A percentile compares a stretch with the other conserved stretches of the same genome.
Evolutionary conservation across 2,797 vertebrate genomes (phyloP).

Genomic region (Xyrichtys novacula): DNA sequence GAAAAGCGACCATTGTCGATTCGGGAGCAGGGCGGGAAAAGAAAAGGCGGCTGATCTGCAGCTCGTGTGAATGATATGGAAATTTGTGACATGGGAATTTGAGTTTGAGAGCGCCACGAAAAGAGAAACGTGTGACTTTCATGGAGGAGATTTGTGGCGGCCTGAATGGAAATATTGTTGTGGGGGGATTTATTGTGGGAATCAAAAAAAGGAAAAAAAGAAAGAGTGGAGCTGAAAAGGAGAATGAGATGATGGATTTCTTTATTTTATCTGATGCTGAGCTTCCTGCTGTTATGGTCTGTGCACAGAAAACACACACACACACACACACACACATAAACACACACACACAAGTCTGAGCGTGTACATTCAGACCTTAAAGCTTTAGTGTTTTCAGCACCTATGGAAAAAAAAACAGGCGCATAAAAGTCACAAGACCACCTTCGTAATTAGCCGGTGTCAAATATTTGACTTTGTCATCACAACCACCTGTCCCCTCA

Average conservation of each 20-base stretch:
- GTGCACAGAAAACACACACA: neutral
- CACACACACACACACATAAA: neutral
- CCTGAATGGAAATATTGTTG: constrained; percentile 70
- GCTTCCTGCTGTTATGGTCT: constrained; percentile 57
- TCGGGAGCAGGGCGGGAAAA: constrained; percentile 20
- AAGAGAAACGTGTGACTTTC: constrained; percentile 54
- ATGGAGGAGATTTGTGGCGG: constrained; percentile 47
- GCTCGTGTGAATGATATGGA: constrained; percentile 54
- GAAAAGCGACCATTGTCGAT: constrained; percentile 72
- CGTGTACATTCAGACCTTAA: constrained; percentile 19
- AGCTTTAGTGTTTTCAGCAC: constrained; percentile 59
- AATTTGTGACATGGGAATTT: constrained; percentile 66
- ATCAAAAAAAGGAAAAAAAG: constrained; percentile 32
- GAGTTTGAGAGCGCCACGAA: constrained; percentile 42
- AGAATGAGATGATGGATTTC: constrained; percentile 32
- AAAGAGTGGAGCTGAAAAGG: too few relatives aligned
- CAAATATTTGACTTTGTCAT: constrained; percentile 80
- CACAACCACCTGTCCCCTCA: constrained; percentile 62
- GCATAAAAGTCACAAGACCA: constrained; percentile 60
- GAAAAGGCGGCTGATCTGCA: constrained; percentile 51
- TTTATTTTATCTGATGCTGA: constrained; percentile 53
- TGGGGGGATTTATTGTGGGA: constrained; percentile 57
- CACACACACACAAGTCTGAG: neutral
- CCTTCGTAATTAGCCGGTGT: constrained; percentile 65
- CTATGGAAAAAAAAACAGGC: constrained; percentile 69